These are phyloP conservation scores for Neofelis nebulosa DNA, from an alignment of 2,113 vertebrate genomes.

Conservation along the genomic window DNA sequence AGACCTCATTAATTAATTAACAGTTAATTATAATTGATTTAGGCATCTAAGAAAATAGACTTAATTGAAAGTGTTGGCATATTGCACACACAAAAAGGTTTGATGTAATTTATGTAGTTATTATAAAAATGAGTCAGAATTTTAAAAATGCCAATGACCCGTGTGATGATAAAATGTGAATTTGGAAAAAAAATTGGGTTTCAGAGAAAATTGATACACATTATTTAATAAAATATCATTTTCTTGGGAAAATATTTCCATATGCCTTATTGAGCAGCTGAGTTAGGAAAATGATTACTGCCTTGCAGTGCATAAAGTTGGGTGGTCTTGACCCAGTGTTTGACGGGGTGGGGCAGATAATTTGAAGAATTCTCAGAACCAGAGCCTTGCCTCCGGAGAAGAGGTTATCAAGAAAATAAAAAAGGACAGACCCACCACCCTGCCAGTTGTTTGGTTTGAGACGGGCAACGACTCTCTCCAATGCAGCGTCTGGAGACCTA, in stretches of 20 bases:
- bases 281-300: neutral
- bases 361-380: neutral
- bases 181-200: neutral
- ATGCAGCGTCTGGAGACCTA: neutral
- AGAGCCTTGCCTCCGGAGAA: neutral
- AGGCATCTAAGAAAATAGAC: constrained; percentile 33
- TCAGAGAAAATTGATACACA: neutral
- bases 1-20: neutral
- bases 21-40: constrained; percentile 8
- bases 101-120: neutral
- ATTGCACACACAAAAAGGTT: neutral
- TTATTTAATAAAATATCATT: constrained; percentile 20
- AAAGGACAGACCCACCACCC: neutral
- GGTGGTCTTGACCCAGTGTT: neutral
- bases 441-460: neutral
- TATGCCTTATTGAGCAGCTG: neutral
- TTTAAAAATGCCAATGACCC: neutral
- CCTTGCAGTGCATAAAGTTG: neutral
- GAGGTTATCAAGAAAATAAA: neutral
- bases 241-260: neutral
- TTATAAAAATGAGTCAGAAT: neutral
- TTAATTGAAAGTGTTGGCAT: constrained; percentile 24
- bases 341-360: neutral
- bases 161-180: neutral
- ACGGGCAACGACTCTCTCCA: neutral